These are phyloP conservation scores for Plusia festucae DNA, from an alignment of 2,888 invertebrate species.

Conservation along the genomic window DNA sequence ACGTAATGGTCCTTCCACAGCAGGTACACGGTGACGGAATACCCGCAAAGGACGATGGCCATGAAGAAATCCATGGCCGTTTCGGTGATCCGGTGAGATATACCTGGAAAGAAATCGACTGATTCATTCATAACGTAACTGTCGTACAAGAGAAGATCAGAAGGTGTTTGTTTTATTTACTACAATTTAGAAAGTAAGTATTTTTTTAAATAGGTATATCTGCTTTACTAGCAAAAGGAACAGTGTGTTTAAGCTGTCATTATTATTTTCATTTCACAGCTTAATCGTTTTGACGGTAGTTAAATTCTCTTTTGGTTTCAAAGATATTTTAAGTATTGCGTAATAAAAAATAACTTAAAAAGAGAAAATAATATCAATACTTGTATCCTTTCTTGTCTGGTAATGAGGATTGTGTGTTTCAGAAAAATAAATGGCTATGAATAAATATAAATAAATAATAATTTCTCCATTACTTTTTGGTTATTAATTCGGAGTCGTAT, in stretches of 20 bases:
- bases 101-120: conserved; percentile 68
- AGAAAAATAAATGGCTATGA: background rate
- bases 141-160: background rate
- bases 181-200: background rate
- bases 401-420: background rate
- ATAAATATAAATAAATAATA: too few species aligned
- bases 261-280: too few species aligned
- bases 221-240: too few species aligned
- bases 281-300: too few species aligned
- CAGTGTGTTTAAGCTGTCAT: too few species aligned
- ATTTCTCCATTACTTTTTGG: background rate
- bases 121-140: conserved; percentile 27
- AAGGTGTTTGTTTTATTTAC: background rate
- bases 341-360: too few species aligned
- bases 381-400: too few species aligned
- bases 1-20: conserved; percentile 91
- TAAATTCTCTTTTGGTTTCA: too few species aligned
- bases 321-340: too few species aligned
- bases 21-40: conserved; percentile 90
- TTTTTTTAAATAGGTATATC: too few species aligned
- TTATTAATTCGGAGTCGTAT: background rate
- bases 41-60: conserved; percentile 90
- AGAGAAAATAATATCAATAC: too few species aligned
- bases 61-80: conserved; percentile 90
- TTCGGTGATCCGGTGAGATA: conserved; percentile 90